Base-by-base conservation (phyloP, 1,140 invertebrate genomes). In the Nomia melanderi region DNA sequence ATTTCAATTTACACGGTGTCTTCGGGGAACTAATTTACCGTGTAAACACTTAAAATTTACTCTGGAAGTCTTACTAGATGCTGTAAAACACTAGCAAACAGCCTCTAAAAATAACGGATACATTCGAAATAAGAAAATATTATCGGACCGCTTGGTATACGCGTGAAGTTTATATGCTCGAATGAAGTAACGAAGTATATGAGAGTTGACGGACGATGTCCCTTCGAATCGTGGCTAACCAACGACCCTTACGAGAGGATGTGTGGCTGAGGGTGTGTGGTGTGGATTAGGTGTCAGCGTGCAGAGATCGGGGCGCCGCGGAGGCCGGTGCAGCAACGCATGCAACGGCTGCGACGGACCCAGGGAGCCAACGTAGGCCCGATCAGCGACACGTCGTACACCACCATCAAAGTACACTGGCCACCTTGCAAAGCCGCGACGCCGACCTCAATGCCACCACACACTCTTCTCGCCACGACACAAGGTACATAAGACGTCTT, bases 271-370 rank as follows among this genome's bases (percentile, higher is more conserved):
- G 87, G 86, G 88, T 87, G 88, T 89, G 85, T 90, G 87, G 87
- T 89, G 77, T 85, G 84, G 80, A 90, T 86, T 83, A 91, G 90
- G 90, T 91, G 86, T 88, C 86, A 83, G 87, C 87, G 85, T 86
- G 85, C 83, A 86, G 87, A 88, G 84, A 88, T 88, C 82, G 85
- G 79, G 81, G 77, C 78, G 69, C 75, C 82, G 71, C 69, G 63
- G 84, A 88, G 79, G 81, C 80, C 79, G 67, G 72, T 71, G 59
- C 82, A 71, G 75, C 81, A 72, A 57, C 81, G 54, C 77, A 78
- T 77, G 53, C 76, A 53, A 77, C 72, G n/a, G 67, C 67, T 59
- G 62, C 70, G 29, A 81, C 76, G 57, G 77, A 85, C 50, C 44
- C 59, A 29, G 9, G 77, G 47, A 71, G 50, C 31, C 73, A 57